These are phyloP conservation scores for Drosophila rhopaloa DNA, from an alignment of 1,140 invertebrate genomes.

Conservation along the genomic window DNA sequence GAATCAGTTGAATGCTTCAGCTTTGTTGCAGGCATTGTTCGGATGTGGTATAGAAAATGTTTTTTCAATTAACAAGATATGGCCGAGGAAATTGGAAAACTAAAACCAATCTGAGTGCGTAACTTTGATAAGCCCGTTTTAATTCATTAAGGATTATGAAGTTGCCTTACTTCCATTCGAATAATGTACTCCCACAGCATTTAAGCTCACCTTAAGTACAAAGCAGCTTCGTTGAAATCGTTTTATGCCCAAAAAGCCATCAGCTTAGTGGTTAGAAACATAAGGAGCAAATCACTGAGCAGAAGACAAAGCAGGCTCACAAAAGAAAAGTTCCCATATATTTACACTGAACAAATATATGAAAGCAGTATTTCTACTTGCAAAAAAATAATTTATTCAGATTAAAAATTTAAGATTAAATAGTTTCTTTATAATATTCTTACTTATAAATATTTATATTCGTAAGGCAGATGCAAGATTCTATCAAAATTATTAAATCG, in stretches of 20 bases:
- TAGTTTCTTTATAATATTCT: too few species aligned
- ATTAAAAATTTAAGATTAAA: too few species aligned
- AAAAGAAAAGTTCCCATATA: background rate
- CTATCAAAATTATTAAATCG: too few species aligned
- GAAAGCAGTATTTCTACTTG: too few species aligned
- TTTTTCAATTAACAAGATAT: constrained; percentile 28
- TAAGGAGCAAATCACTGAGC: constrained; percentile 57
- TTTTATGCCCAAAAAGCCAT: constrained; percentile 42
- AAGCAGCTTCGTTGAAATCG: constrained; percentile 20
- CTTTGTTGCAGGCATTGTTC: constrained; percentile 28
- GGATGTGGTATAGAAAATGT: background rate
- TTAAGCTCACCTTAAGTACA: constrained; percentile 30
- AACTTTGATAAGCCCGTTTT: constrained; percentile 3
- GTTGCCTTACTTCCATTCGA: constrained; percentile 9
- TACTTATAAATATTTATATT: too few species aligned
- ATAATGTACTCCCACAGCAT: constrained; percentile 15
- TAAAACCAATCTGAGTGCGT: constrained; percentile 14
- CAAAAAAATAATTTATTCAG: too few species aligned
- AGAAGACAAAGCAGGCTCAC: constrained; percentile 33
- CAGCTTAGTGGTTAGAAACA: constrained; percentile 58
- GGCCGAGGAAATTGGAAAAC: constrained; percentile 29
- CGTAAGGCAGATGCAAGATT: too few species aligned
- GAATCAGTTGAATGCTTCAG: constrained; percentile 1
- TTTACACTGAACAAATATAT: constrained; percentile 1
- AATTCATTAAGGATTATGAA: constrained; percentile 5